Conservation (phyloP, 2,113 vertebrate species). For the Caranx ignobilis region DNA sequence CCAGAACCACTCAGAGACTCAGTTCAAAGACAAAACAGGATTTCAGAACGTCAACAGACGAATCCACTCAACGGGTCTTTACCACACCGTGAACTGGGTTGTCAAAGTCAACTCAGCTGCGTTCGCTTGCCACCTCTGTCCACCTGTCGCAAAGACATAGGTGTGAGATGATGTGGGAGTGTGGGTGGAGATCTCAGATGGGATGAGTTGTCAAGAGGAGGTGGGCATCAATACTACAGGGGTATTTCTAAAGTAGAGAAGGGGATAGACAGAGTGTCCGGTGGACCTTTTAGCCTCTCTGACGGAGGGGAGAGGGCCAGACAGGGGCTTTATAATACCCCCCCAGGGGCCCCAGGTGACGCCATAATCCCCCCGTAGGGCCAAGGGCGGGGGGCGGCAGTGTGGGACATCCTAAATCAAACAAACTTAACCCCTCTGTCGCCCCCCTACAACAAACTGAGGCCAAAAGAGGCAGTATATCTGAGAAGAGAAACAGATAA, state of each 20-base stretch:
- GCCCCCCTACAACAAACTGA: constrained; percentile 33
- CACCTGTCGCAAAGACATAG: constrained; percentile 80
- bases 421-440: constrained; percentile 74
- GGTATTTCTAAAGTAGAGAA: constrained; percentile 71
- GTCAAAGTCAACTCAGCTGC: constrained; percentile 70
- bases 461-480: constrained; percentile 27
- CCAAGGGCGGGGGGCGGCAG: constrained; percentile 61
- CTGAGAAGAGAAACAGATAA: constrained; percentile 19
- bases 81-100: constrained; percentile 50
- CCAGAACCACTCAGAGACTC: constrained; percentile 38
- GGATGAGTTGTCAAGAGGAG: constrained; percentile 72
- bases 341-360: constrained; percentile 80
- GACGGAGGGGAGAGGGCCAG: constrained; percentile 82
- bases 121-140: constrained; percentile 73
- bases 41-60: constrained; percentile 46
- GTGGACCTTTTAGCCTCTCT: constrained; percentile 84
- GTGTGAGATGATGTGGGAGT: constrained; percentile 67
- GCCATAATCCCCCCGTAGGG: constrained; percentile 80
- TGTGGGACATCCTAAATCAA: constrained; percentile 77
- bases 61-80: constrained; percentile 62
- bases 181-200: constrained; percentile 61
- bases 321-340: constrained; percentile 84
- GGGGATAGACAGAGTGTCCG: constrained; percentile 76
- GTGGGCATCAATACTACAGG: constrained; percentile 75
- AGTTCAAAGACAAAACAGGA: constrained; percentile 52